Conservation (phyloP, 2,888 invertebrate species). For the Yponomeuta evonymella region DNA sequence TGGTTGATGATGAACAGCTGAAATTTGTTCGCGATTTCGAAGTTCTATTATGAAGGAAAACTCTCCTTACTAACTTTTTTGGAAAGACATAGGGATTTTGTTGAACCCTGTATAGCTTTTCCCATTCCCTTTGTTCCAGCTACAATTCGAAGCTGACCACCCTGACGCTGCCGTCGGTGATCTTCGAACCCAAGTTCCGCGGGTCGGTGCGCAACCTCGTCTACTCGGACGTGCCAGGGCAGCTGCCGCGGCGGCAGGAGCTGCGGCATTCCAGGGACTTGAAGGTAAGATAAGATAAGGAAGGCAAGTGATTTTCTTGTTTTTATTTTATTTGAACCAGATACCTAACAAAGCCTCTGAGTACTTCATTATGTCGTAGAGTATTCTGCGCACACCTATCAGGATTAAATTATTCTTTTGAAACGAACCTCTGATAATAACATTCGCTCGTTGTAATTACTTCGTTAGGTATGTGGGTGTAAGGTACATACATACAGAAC, state of each 20-base stretch:
- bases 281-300: conserved; percentile 72
- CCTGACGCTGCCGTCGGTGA: conserved; percentile 91
- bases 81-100: no score
- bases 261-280: conserved; percentile 87
- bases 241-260: conserved; percentile 87
- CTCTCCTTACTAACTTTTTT: no score
- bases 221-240: conserved; percentile 88
- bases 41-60: no score
- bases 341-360: no score
- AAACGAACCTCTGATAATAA: background rate
- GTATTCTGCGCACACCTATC: background rate
- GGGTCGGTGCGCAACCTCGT: conserved; percentile 95
- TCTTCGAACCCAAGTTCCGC: conserved; percentile 94
- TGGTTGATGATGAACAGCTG: no score
- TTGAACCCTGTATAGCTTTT: no score
- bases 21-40: no score
- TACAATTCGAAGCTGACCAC: conserved; percentile 91
- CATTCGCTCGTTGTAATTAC: background rate
- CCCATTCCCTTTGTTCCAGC: conserved; percentile 42
- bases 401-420: background rate
- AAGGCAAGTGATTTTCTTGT: background rate
- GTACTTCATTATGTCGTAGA: background rate
- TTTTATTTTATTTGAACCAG: background rate
- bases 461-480: background rate
- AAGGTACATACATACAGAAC: background rate